These are phyloP conservation scores for Gnathonemus longibarbis DNA, from an alignment of 2,113 vertebrate genomes.

Conservation along the genomic window DNA sequence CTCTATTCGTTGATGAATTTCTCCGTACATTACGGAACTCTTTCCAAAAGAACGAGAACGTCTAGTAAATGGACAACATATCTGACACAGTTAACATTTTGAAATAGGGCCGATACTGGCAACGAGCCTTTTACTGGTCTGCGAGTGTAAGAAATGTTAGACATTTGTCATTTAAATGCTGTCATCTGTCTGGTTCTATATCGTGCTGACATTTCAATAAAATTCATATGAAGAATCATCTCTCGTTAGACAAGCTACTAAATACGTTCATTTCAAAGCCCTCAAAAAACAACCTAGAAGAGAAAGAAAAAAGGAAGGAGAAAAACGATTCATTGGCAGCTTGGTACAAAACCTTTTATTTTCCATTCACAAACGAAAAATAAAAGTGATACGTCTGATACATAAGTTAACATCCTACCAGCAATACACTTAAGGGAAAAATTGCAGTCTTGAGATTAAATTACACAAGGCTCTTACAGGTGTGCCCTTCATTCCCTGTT, in stretches of 20 bases:
- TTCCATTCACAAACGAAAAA: constrained; percentile 57
- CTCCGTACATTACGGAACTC: neutral
- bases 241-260: neutral
- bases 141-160: neutral
- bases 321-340: constrained; percentile 27
- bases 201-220: neutral
- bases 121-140: neutral
- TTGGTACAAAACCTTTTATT: constrained; percentile 56
- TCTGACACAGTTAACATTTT: neutral
- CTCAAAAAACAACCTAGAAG: neutral
- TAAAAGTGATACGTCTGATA: constrained; percentile 36
- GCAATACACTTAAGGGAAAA: constrained; percentile 53
- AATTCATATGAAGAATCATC: neutral
- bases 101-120: neutral
- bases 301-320: neutral
- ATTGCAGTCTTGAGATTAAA: constrained; percentile 46
- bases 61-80: neutral
- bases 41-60: neutral
- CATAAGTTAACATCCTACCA: constrained; percentile 52
- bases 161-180: neutral
- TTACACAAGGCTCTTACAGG: constrained; percentile 41
- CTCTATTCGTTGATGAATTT: neutral
- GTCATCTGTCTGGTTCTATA: neutral
- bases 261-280: neutral
- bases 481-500: constrained; percentile 29